Base-by-base conservation (phyloP, 1,140 invertebrate genomes). In the Temnothorax longispinosus region DNA sequence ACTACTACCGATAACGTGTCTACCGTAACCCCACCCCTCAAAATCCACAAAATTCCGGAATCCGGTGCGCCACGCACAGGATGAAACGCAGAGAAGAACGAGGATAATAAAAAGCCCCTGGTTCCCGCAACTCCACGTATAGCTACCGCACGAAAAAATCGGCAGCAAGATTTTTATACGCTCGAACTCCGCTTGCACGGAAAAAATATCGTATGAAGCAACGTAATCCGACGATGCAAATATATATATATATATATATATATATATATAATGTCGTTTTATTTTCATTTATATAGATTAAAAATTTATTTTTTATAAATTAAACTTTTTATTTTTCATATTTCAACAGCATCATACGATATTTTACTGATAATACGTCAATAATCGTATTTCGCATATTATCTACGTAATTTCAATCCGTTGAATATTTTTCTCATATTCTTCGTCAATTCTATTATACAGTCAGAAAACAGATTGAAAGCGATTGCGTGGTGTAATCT, bases 1-100 rank as follows among this genome's bases (percentile, higher is more conserved):
- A 84, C 80, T 84, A 84, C 80, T 84, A 74, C 80, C 80, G 69
- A 75, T 84, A 84, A 84, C 80, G 80, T 75, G 69, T 74, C 80
- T 69, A 56, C 50, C 52, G 21, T 60, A 84, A 38, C 80, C 54
- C 52, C 41, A 13, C 10, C 38, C 50, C 41, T 54, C 13, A 15
- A 75, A 84, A 74, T 84, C 80, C 69, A 74, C 80, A 60, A 84
- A 84, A 84, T 84, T 74, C 80, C 80, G 67, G 80, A 74, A 82
- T 82, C 80, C 54, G 54, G 80, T 75, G 69, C 13, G 80, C 80
- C 69, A 84, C 69, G 54, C 71, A 72, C 69, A 60, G 80, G 69
- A 84, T 84, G 72, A 74, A 84, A 47, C 69, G 41, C 41, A 50
- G 41, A 60, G 69, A 84, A 84, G 69, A 75, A 84, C 80, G 69